These are phyloP conservation scores for Coelopa pilipes DNA, from an alignment of 2,888 invertebrate species.

Conservation along the genomic window DNA sequence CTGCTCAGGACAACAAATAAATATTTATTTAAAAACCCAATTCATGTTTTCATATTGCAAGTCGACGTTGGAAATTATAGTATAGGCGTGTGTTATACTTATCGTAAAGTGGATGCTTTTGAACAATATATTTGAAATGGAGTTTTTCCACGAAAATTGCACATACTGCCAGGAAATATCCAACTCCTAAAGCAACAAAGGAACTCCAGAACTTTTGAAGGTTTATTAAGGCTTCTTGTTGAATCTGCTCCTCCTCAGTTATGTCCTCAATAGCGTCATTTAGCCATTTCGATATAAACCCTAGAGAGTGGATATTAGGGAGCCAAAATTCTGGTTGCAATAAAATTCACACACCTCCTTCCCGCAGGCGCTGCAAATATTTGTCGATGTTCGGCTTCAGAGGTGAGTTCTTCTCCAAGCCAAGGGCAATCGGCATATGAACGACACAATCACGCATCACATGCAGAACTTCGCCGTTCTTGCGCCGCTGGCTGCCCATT, in stretches of 20 bases:
- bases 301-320: slow-evolving; percentile 63
- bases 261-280: slow-evolving; percentile 76
- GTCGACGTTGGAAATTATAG: slow-evolving; percentile 55
- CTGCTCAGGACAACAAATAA: slow-evolving; percentile 21
- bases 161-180: slow-evolving; percentile 73
- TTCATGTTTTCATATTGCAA: background rate
- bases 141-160: slow-evolving; percentile 73
- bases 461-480: slow-evolving; percentile 70
- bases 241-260: slow-evolving; percentile 71
- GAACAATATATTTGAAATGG: slow-evolving; percentile 76
- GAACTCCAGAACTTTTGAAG: slow-evolving; percentile 82
- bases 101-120: slow-evolving; percentile 77
- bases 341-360: slow-evolving; percentile 71
- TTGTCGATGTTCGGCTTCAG: slow-evolving; percentile 76
- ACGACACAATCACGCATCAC: slow-evolving; percentile 86
- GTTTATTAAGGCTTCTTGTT: slow-evolving; percentile 81
- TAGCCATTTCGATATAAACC: slow-evolving; percentile 82
- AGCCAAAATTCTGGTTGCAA: background rate
- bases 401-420: slow-evolving; percentile 84
- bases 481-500: slow-evolving; percentile 66
- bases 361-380: slow-evolving; percentile 75
- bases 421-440: slow-evolving; percentile 83
- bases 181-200: slow-evolving; percentile 77
- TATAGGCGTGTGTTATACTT: slow-evolving; percentile 68
- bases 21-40: slow-evolving; percentile 12